Evolutionary conservation across 2,797 vertebrate species (phyloP), one percentile per base, ranked within the genome.

Genomic region (Pempheris klunzingeri): DNA sequence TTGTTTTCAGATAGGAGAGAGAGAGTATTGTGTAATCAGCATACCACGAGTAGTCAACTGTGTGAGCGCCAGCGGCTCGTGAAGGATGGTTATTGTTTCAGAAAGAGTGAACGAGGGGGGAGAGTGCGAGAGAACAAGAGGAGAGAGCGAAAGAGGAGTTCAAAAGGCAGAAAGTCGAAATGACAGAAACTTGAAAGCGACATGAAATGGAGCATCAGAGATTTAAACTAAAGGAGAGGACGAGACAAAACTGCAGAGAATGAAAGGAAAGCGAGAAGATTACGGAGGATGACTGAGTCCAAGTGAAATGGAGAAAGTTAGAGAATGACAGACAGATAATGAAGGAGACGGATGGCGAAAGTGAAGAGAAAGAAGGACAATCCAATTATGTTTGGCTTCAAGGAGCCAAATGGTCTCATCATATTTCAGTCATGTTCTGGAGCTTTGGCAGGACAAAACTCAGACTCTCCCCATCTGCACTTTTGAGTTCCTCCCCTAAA

Each of bases 51-150:
- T 22, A 47, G 58, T 49, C 0, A 20, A 59, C 77, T 70, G 69
- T 26, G 61, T 2, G 57, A 72, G 58, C 9, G 72, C 69, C 81
- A 61, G 79, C 47, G 26, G 75, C 76, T 78, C 38, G 49, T 65
- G 77, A 81, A 75, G 77, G 60, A 72, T 81, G 77, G 59, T 64
- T 84, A 78, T 73, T 79, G 86, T 77, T 76, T 84, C 55, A 39
- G 74, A 77, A 20, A 63, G 63, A 69, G 44, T 8, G 18, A 71
- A 38, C 9, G 32, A 20, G 47, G 10, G n/a, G 30, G 39, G 17
- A 46, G 41, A 47, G 53, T 0, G 39, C 24, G 47, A 32, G 61
- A 38, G 50, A 76, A 36, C 28, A 43, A 62, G 68, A 43, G 44
- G 52, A 44, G 44, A 8, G 52, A 47, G 52, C 0, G 24, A 59